Base-by-base conservation (phyloP, 2,113 vertebrate species). In the Boulengeromyrus knoepffleri region DNA sequence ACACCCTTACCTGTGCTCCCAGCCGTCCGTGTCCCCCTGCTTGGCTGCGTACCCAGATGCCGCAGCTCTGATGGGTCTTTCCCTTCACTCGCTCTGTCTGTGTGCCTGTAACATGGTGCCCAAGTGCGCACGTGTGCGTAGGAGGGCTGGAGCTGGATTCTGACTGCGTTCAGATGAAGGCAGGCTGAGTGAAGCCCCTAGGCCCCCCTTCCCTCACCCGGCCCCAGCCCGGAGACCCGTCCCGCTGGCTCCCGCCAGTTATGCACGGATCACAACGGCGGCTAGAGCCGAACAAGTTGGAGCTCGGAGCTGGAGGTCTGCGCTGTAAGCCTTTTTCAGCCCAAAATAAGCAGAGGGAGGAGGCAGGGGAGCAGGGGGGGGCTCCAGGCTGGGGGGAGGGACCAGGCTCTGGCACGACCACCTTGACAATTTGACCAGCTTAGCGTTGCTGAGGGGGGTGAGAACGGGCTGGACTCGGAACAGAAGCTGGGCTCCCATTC, bases 341-440 rank as follows among this genome's bases (percentile, higher is more conserved):
- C 88, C 74, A 87, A 89, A 19, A 52, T 31, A 45, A 47, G 45
- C 27, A 85, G 31, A 83, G 77, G 53, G 52, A 70, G 80, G 24
- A 58, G 47, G 47, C 31, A 47, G 17, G 62, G 46, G 42, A 45
- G 24, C 19, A 42, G 39, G 53, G 47, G 58, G 53, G 47, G 21
- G 52, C 39, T 42, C 36, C 36, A 21, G 31, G 87, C 9, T 58
- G 74, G 83, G 83, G 56, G 80, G 85, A 50, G 84, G 90, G 45
- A 31, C 66, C 88, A 39, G 47, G 85, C 80, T 89, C 83, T 77
- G 50, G 88, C 36, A 77, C 13, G 89, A 88, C 89, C 87, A 89
- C 90, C 90, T 91, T 58, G 88, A 83, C 85, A 91, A 62, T 88
- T 87, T 90, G 70, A 77, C 70, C 70, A 12, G 70, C 31, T 39